phyloP scores from a whole-genome alignment of 2,888 invertebrate genomes.

The Trichogramma dendrolimi region DNA sequence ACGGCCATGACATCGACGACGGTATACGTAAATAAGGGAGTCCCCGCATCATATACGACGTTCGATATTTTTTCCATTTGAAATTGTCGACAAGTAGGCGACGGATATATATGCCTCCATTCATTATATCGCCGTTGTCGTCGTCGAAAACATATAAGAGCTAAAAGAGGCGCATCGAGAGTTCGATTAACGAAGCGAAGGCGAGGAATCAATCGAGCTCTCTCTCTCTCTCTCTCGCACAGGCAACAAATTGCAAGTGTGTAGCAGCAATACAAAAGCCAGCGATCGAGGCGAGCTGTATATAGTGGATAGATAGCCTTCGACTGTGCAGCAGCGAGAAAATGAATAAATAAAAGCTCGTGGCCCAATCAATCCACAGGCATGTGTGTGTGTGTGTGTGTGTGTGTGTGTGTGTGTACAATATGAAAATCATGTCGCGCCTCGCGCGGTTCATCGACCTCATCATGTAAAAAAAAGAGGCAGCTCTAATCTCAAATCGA shows the following conservation, averaged over 20 bases:
- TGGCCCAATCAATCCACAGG: background rate
- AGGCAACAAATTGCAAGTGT: background rate
- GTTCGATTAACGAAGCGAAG: too few relatives aligned
- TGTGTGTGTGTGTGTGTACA: constrained; percentile 1
- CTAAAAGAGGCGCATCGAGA: too few relatives aligned
- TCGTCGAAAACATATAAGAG: too few relatives aligned
- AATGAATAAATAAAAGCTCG: background rate
- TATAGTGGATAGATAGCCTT: too few relatives aligned
- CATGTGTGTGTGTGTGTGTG: background rate
- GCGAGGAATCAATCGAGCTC: background rate
- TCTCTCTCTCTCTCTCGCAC: constrained; percentile 11
- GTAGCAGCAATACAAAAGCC: background rate
- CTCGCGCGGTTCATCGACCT: too few relatives aligned
- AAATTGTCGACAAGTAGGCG: too few relatives aligned
- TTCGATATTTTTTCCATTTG: constrained; percentile 20
- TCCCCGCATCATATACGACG: background rate
- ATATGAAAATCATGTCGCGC: too few relatives aligned
- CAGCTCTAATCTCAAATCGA: too few relatives aligned
- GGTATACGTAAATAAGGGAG: constrained; percentile 24
- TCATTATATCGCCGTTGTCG: too few relatives aligned
- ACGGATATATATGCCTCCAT: too few relatives aligned
- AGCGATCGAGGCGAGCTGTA: background rate
- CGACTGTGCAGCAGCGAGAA: too few relatives aligned
- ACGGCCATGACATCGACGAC: constrained; percentile 3
- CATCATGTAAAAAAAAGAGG: too few relatives aligned